Evolutionary conservation across 2,888 invertebrate genomes (phyloP), one percentile per base, ranked within the genome.

Genomic region (Chorisops tibialis): DNA sequence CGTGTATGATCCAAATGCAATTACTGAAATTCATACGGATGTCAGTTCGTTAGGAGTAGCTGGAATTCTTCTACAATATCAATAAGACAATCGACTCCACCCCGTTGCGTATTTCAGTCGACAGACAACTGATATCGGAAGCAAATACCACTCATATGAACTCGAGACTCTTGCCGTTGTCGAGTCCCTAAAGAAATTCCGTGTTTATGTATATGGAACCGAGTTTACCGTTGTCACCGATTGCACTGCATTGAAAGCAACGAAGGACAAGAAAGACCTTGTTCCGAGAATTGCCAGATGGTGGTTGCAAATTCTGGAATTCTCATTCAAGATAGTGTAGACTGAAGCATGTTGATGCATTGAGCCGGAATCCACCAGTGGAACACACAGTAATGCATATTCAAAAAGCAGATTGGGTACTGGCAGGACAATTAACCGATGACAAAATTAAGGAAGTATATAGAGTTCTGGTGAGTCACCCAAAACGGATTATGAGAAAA

Each of bases 91-190:
- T 37, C 12, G 58, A 4, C 45, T 68, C 2, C 67, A 68, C 4
- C 72, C 72, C 2, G n/a, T n/a, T n/a, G n/a, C n/a, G n/a, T n/a
- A n/a, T n/a, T 69, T 73, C 51, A 73, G 73, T 47, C 45, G 69
- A n/a, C 69, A 70, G 11, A 71, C 72, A 0, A 66, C 59, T 39
- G 59, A 52, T 2, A 69, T 70, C 19, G 72, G 69, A 59, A 58
- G 59, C 11, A 48, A 67, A 7, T 72, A 69, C 59, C 70, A 71
- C 49, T 69, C 68, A 38, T 74, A 73, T 56, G 72, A 74, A 47
- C 65, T 74, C 0, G 68, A 74, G 54, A 71, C 72, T 0, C 58
- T 75, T 0, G 73, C 73, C 0, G 71, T 73, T 65, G 60, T 60
- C 7, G 60, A 60, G 39, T 5, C 60, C 19, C 19, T 60, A 24